Conservation (phyloP, 2,888 invertebrate species). For the Thereva unica region DNA sequence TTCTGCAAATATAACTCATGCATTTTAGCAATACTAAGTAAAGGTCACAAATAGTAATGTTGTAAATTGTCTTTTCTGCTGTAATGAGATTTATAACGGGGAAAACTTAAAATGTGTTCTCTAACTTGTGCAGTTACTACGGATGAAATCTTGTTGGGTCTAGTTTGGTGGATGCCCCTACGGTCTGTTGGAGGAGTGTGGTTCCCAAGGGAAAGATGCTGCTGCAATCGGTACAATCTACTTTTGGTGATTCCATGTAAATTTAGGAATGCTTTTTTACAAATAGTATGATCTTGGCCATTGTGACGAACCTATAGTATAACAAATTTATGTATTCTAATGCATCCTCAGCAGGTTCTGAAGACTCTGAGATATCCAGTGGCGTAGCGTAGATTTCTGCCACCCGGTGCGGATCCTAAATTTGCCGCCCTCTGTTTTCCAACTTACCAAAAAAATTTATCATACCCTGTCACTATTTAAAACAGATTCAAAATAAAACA, state of each 20-base stretch:
- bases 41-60: constrained; percentile 20
- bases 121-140: background rate
- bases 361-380: too few species aligned
- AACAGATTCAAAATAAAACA: too few species aligned
- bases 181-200: background rate
- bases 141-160: background rate
- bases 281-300: too few species aligned
- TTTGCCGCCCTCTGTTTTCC: too few species aligned
- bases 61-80: background rate
- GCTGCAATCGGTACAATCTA: background rate
- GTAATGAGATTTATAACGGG: background rate
- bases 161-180: too few species aligned
- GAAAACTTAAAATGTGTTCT: constrained; percentile 11
- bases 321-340: too few species aligned
- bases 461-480: too few species aligned
- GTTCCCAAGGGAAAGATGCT: constrained; percentile 7
- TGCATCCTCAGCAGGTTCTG: too few species aligned
- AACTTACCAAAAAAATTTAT: too few species aligned
- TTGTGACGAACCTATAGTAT: too few species aligned
- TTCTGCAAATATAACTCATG: constrained; percentile 9
- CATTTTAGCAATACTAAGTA: constrained; percentile 14
- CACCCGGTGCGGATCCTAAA: too few species aligned
- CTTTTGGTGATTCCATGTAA: constrained; percentile 9
- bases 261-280: background rate
- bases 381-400: too few species aligned